These are phyloP conservation scores for Nycticryphes semicollaris DNA, from an alignment of 2,113 vertebrate genomes.

Conservation along the genomic window DNA sequence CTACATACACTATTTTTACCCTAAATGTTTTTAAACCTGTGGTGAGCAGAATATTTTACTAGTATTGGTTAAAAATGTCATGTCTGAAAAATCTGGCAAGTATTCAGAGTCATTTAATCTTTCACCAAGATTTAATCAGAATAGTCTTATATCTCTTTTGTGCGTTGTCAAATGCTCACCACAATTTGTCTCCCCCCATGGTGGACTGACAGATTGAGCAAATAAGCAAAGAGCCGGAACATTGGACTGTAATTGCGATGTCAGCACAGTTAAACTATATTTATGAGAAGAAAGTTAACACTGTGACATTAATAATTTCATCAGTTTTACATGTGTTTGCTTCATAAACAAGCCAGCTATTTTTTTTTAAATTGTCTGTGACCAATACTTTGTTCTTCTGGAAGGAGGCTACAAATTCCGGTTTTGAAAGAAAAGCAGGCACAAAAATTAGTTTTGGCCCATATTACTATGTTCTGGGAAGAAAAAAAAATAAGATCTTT, in stretches of 20 bases:
- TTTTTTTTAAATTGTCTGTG: conserved; percentile 69
- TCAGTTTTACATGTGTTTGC: conserved; percentile 72
- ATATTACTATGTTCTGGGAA: background rate
- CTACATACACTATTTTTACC: background rate
- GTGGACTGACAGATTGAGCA: conserved; percentile 72
- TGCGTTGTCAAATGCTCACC: conserved; percentile 71
- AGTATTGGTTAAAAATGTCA: conserved; percentile 59
- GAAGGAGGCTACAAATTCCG: conserved; percentile 45
- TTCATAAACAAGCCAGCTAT: conserved; percentile 75
- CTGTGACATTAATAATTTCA: conserved; percentile 79
- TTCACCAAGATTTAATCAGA: conserved; percentile 79
- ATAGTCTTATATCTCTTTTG: conserved; percentile 75
- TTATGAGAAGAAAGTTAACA: conserved; percentile 79
- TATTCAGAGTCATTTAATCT: conserved; percentile 73
- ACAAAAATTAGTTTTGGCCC: background rate
- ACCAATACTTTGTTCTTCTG: conserved; percentile 45
- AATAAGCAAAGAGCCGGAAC: conserved; percentile 72
- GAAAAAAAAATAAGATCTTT: background rate
- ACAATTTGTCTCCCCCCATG: conserved; percentile 67
- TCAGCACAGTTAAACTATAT: conserved; percentile 78
- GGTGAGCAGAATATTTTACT: conserved; percentile 38
- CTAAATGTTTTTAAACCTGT: conserved; percentile 18
- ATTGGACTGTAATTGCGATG: conserved; percentile 73
- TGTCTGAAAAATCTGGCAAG: conserved; percentile 61
- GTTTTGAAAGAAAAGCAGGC: conserved; percentile 58